phyloP scores from a whole-genome alignment of 2,113 vertebrate species.

The Hassar affinis region DNA sequence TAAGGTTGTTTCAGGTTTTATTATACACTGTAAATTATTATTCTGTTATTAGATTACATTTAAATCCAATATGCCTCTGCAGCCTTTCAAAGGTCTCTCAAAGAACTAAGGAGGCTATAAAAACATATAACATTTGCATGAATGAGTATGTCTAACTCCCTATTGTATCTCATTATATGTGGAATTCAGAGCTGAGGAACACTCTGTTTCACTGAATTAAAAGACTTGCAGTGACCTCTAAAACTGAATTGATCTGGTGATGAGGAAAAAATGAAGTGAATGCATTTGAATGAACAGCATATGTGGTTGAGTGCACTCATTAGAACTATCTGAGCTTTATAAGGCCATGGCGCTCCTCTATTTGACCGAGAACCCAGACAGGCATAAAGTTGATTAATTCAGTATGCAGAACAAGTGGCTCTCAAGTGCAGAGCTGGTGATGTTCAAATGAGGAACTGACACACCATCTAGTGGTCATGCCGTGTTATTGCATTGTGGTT shows the following conservation, averaged over 20 bases:
- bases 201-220: constrained; percentile 38
- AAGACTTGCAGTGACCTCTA: constrained; percentile 51
- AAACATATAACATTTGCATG: constrained; percentile 38
- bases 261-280: constrained; percentile 42
- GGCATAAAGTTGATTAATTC: constrained; percentile 53
- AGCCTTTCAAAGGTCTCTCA: constrained; percentile 26
- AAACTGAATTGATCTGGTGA: constrained; percentile 45
- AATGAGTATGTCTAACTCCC: constrained; percentile 45
- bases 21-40: constrained; percentile 5
- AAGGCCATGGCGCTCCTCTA: constrained; percentile 43
- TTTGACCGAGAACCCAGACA: constrained; percentile 49
- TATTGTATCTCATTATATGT: constrained; percentile 38
- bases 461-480: constrained; percentile 51
- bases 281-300: constrained; percentile 49
- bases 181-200: constrained; percentile 30
- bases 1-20: neutral
- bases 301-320: constrained; percentile 50
- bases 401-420: constrained; percentile 35
- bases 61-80: constrained; percentile 12
- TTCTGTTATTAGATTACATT: constrained; percentile 30
- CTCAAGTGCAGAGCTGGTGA: constrained; percentile 38
- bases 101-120: constrained; percentile 26
- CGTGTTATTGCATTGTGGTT: constrained; percentile 10
- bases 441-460: constrained; percentile 38
- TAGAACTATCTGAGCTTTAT: constrained; percentile 45